Evolutionary conservation across 2,113 vertebrate species (phyloP), one percentile per base, ranked within the genome.

Genomic region (Etheostoma spectabile): DNA sequence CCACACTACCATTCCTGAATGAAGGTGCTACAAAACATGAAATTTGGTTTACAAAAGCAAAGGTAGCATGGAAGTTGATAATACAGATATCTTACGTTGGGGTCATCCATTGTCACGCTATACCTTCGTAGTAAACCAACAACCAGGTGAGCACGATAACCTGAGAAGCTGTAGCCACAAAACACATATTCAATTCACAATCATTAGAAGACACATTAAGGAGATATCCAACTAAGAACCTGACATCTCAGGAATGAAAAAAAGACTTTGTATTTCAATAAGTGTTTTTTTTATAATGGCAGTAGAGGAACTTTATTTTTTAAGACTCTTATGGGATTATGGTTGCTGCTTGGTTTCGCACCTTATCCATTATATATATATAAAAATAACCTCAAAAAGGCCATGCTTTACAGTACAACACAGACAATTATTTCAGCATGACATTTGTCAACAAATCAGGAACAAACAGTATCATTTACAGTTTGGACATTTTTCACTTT

Each of bases 401-500:
- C 27, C 45, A 56, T n/a, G 8, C 16, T 33, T 77, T 67, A 49
- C 18, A 74, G 30, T 19, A 45, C 22, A 68, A 62, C 52, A 59
- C 24, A 57, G 22, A 24, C 46, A 21, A 53, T 53, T 8, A 51
- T 45, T 12, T 53, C 21, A 14, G 19, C 11, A 71, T n/a, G 3
- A 1, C 21, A 53, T 12, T 22, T 0, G 22, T 60, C 11, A 27
- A 48, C 13, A 67, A 18, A 12, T 24, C 14, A 51, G 21, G 11
- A 38, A 21, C 5, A 18, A 35, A 65, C 3, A 27, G 30, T 21
- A 51, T 42, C 4, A 53, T 53, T 49, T 10, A 27, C 24, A 24
- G 1, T 64, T 24, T n/a, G n/a, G 12, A 60, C 30, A 48, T 35
- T n/a, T 30, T 18, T 5, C 42, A 27, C 4, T 13, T 45, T 33